Percentiles rank a stretch among this genome's conserved stretches.
Evolutionary conservation across 1,140 invertebrate species (phyloP).

Genomic region (Tigriopus japonicus): DNA sequence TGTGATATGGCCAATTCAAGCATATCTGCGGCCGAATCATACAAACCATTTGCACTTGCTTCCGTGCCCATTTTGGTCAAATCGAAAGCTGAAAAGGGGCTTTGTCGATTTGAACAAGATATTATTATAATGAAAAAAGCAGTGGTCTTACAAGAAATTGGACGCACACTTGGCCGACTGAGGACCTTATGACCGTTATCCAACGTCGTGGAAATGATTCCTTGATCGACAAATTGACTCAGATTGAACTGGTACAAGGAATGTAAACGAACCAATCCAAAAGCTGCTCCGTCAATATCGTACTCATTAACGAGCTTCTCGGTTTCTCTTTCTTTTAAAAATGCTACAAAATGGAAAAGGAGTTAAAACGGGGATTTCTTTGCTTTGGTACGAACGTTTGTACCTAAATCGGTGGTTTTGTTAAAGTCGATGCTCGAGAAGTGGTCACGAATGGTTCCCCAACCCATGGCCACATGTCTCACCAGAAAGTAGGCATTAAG

Average conservation of each 20-base stretch:
- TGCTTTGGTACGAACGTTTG: too few relatives aligned
- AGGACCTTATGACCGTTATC: neutral
- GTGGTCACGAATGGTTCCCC: neutral
- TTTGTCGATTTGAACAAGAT: too few relatives aligned
- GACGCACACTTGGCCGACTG: neutral
- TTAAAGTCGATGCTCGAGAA: too few relatives aligned
- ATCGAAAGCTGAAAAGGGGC: neutral
- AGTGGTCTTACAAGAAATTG: neutral
- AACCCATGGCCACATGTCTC: slow-evolving; percentile 2
- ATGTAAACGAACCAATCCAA: neutral
- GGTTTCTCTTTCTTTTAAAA: neutral
- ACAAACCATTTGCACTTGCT: neutral
- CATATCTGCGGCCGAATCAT: neutral
- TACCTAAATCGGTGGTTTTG: too few relatives aligned
- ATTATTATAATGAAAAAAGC: neutral
- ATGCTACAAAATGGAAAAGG: too few relatives aligned
- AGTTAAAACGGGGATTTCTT: too few relatives aligned
- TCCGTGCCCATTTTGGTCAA: neutral
- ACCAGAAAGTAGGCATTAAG: slow-evolving; percentile 1
- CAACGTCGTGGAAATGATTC: neutral
- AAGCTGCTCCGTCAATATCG: neutral
- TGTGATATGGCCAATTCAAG: neutral
- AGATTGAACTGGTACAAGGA: neutral
- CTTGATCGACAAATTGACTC: neutral
- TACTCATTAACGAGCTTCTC: neutral